Base-by-base conservation (phyloP, 1,140 invertebrate genomes). In the Bombus pascuorum region DNA sequence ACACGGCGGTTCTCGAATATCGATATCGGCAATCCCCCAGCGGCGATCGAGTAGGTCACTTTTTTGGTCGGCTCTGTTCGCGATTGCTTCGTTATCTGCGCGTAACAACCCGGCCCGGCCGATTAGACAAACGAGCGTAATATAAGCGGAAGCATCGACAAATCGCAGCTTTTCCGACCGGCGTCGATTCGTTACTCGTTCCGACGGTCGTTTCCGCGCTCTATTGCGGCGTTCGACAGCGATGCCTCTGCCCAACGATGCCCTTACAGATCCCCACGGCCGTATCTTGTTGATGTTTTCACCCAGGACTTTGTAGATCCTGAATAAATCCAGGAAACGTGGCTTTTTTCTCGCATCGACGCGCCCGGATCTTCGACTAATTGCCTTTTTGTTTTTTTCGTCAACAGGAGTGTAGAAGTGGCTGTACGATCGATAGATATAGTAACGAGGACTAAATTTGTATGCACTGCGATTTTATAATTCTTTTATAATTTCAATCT, bases 41-140 rank as follows among this genome's bases (percentile, higher is more conserved):
- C 47, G 28, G 59, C 39, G 42, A 68, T 68, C 32, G 37, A 75
- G 62, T 62, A 34, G 34, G 22, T 37, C 72, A 77, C 73, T 77
- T 83, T 83, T 83, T 83, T 62, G 32, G 25, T 12, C 12, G 15
- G 25, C 65, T 32, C 62, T 53, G 59, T 76, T 47, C 42, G 44
- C 81, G 47, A 83, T 66, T 53, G 73, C 32, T 37, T 75, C 81
- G 81, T 83, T 83, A 83, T 77, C 73, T 83, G 81, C 32, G 25
- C 44, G 32, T 37, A 77, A 77, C 81, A 53, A 83, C 59, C 44
- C 5, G n/a, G 22, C 44, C 3, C 34, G 25, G 25, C 15, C 73
- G 81, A 83, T 83, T 83, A 83, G 74, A 83, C 74, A 68, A 83
- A 83, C 81, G 81, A 83, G 73, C 18, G 73, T 39, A 77, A 77